Percentiles rank a stretch among this genome's conserved stretches.
These are phyloP conservation scores for Caenorhabditis inopinata DNA, from an alignment of 1,140 invertebrate species.

Conservation along the genomic window DNA sequence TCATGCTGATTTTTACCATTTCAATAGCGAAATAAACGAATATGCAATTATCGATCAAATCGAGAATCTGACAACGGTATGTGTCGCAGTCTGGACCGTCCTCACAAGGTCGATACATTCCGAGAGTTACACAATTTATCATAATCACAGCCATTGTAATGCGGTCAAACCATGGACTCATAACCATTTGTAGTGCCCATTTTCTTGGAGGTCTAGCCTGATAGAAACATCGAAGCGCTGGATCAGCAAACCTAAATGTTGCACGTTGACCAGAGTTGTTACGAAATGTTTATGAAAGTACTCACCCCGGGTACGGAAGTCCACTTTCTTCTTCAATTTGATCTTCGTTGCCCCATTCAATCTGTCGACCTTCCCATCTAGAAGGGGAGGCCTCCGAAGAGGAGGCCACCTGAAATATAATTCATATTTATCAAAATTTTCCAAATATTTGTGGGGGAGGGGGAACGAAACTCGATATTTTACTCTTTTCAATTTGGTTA, in stretches of 20 bases:
- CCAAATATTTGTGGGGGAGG: too few relatives aligned
- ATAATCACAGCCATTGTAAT: slow-evolving; percentile 96
- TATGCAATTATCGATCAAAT: slow-evolving; percentile 96
- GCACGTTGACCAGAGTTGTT: not conserved
- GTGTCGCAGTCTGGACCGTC: slow-evolving; percentile 79
- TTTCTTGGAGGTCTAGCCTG: slow-evolving; percentile 82
- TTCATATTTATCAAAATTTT: too few relatives aligned
- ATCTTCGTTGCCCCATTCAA: slow-evolving; percentile 54
- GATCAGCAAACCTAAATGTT: slow-evolving; percentile 56
- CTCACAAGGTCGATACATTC: slow-evolving; percentile 96
- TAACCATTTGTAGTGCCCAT: slow-evolving; percentile 89
- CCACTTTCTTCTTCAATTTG: slow-evolving; percentile 44
- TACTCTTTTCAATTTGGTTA: too few relatives aligned
- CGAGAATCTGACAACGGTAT: slow-evolving; percentile 85
- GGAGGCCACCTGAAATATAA: slow-evolving; percentile 10
- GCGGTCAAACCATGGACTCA: slow-evolving; percentile 98
- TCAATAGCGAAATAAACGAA: slow-evolving; percentile 90
- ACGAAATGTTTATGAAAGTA: not conserved
- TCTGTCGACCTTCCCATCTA: slow-evolving; percentile 52
- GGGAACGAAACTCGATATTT: too few relatives aligned
- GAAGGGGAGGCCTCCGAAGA: slow-evolving; percentile 42
- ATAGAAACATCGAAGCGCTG: slow-evolving; percentile 76
- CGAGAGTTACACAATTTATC: slow-evolving; percentile 92
- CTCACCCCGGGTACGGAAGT: slow-evolving; percentile 61
- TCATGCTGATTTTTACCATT: slow-evolving; percentile 60